Evolutionary conservation across 2,888 invertebrate species (phyloP).

Genomic region (Liodrosophila aerea): DNA sequence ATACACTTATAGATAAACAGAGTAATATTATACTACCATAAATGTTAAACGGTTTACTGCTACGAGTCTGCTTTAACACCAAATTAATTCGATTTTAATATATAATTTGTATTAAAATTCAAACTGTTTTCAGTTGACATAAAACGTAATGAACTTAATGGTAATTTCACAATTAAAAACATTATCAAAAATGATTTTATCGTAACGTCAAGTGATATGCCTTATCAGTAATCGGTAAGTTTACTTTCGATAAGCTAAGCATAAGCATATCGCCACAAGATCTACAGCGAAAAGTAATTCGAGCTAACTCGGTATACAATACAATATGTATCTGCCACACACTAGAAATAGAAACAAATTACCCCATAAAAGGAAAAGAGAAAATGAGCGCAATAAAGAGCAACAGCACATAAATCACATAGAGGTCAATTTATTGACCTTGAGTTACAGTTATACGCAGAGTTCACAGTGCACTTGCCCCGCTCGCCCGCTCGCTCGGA

Average conservation of each 20-base stretch:
- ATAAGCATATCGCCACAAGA: constrained; percentile 26
- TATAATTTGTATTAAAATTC: no score
- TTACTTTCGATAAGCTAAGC: constrained; percentile 31
- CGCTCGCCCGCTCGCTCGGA: no score
- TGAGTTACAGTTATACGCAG: constrained; percentile 25
- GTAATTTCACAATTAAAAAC: no score
- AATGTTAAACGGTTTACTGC: not conserved
- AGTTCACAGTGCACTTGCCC: constrained; percentile 39
- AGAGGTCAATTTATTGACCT: constrained; percentile 52
- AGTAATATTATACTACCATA: constrained; percentile 12
- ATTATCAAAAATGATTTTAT: no score
- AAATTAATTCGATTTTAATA: no score
- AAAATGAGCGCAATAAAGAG: constrained; percentile 16
- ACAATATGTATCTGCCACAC: constrained; percentile 30
- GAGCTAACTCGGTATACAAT: not conserved
- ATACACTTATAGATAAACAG: constrained; percentile 25
- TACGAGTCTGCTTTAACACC: no score
- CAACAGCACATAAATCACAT: constrained; percentile 42
- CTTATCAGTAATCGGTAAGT: not conserved
- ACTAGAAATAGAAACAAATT: constrained; percentile 27
- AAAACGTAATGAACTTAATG: no score
- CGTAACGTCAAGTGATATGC: constrained; percentile 16
- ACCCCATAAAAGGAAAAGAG: constrained; percentile 1
- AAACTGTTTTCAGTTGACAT: no score
- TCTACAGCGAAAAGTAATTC: constrained; percentile 4